These are phyloP conservation scores for Halictus ligatus DNA, from an alignment of 2,888 invertebrate species.

Conservation along the genomic window DNA sequence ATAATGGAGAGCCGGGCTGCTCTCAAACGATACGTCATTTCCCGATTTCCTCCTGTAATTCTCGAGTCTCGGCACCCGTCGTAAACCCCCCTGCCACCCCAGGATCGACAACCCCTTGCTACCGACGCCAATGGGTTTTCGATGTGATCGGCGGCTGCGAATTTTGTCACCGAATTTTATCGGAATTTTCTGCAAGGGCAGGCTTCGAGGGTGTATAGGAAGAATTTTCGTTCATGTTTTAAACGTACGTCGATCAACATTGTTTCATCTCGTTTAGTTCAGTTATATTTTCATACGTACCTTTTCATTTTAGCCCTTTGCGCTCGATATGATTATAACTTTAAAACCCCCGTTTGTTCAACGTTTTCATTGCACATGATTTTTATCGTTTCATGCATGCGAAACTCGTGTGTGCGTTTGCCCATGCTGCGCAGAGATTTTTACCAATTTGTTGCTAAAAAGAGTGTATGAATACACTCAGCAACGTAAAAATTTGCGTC, in stretches of 20 bases:
- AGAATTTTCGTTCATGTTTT: not conserved
- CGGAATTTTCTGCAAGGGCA: not conserved
- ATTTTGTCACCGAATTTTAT: not conserved
- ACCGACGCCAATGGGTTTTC: not conserved
- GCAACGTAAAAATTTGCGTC: too few species aligned
- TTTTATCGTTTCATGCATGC: too few species aligned
- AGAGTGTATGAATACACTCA: too few species aligned
- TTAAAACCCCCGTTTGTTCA: too few species aligned
- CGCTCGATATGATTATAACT: too few species aligned
- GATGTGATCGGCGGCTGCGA: not conserved
- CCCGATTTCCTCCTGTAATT: slow-evolving; percentile 67
- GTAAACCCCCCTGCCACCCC: not conserved
- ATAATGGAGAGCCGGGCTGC: slow-evolving; percentile 50
- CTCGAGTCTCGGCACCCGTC: not conserved
- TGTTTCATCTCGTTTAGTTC: not conserved
- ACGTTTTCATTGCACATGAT: too few species aligned
- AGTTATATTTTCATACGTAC: not conserved
- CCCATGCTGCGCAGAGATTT: too few species aligned
- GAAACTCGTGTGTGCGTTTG: too few species aligned
- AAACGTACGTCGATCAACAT: too few species aligned
- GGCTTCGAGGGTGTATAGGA: not conserved
- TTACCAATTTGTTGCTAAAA: too few species aligned
- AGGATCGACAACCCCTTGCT: not conserved
- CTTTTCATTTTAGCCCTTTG: not conserved
- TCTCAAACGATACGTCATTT: slow-evolving; percentile 72